Percentiles rank a stretch among this genome's conserved stretches.
Conservation (phyloP, 2,888 invertebrate species). For the Orthonevra nobilis region DNA sequence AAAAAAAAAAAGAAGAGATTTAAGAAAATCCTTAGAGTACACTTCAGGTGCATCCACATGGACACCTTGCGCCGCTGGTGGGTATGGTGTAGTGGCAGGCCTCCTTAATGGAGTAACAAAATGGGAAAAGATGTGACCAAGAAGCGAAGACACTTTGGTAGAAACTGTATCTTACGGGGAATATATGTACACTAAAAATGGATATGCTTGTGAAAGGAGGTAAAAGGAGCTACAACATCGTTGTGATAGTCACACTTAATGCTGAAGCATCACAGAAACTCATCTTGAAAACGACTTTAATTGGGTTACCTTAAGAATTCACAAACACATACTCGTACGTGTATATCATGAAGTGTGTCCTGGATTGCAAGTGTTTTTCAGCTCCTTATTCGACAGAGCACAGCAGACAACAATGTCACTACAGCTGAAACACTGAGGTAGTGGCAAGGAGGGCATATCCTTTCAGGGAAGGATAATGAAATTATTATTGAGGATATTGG, state of each 20-base stretch:
- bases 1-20: too few species aligned
- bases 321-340: constrained; percentile 7
- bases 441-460: constrained; percentile 23
- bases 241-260: constrained; percentile 45
- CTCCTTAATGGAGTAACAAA: constrained; percentile 4
- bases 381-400: constrained; percentile 30
- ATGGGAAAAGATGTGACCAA: too few species aligned
- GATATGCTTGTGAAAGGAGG: too few species aligned
- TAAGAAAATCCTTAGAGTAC: too few species aligned
- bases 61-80: background rate
- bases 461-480: constrained; percentile 54
- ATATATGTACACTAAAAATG: too few species aligned
- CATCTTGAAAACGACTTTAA: constrained; percentile 60
- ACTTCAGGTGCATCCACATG: background rate
- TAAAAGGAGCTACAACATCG: too few species aligned
- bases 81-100: background rate
- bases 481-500: constrained; percentile 60
- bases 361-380: constrained; percentile 44
- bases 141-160: constrained; percentile 25
- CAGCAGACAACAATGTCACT: constrained; percentile 32
- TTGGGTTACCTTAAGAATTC: constrained; percentile 65
- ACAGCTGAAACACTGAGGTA: background rate
- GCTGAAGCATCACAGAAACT: constrained; percentile 54
- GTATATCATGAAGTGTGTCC: constrained; percentile 27
- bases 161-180: too few species aligned